phyloP scores from a whole-genome alignment of 2,888 invertebrate genomes.

The Caenorhabditis sp. region DNA sequence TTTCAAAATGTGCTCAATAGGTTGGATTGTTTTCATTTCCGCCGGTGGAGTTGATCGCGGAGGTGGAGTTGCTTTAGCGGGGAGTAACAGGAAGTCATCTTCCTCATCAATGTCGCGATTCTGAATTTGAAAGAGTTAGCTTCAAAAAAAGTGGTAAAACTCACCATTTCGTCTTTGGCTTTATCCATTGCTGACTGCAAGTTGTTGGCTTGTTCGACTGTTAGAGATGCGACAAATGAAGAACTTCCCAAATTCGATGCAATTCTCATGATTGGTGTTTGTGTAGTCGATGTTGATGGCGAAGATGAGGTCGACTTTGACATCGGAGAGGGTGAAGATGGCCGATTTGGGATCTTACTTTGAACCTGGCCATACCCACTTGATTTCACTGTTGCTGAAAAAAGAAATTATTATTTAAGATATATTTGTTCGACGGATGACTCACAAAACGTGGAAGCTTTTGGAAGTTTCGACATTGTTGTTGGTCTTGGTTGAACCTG shows the following conservation, averaged over 20 bases:
- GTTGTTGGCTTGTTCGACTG: slow-evolving; percentile 19
- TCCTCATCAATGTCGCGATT: slow-evolving; percentile 12
- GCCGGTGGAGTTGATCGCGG: slow-evolving; percentile 15
- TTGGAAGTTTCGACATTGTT: neutral
- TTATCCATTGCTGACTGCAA: slow-evolving; percentile 25
- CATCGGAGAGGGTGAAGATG: slow-evolving; percentile 11
- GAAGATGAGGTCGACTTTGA: slow-evolving; percentile 26
- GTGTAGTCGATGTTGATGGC: neutral
- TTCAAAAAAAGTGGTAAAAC: no score
- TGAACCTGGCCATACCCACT: neutral
- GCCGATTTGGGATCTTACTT: neutral
- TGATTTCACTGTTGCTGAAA: neutral
- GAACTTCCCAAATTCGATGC: slow-evolving; percentile 26
- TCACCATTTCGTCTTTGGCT: slow-evolving; percentile 6
- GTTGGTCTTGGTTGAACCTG: neutral
- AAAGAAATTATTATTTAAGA: neutral
- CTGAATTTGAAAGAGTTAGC: no score
- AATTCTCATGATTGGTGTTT: slow-evolving; percentile 20
- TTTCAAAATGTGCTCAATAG: slow-evolving; percentile 23
- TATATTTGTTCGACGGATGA: no score
- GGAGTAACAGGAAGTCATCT: slow-evolving; percentile 28
- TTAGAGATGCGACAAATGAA: slow-evolving; percentile 24
- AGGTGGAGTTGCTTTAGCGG: slow-evolving; percentile 6
- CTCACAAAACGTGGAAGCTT: neutral
- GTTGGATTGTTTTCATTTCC: slow-evolving; percentile 18